These are phyloP conservation scores for Rosalia funebris DNA, from an alignment of 2,888 invertebrate species.

Conservation along the genomic window DNA sequence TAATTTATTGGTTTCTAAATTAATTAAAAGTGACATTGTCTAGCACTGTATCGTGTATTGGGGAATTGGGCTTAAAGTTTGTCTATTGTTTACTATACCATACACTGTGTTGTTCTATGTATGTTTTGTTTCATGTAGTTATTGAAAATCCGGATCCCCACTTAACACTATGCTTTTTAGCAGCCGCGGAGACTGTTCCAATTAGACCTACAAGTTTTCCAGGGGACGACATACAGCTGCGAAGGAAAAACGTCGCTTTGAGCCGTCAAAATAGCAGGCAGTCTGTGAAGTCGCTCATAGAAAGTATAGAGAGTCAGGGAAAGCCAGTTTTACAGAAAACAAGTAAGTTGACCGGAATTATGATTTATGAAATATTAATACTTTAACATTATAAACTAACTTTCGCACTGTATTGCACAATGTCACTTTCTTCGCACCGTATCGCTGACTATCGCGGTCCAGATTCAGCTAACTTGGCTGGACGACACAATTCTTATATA, in stretches of 20 bases:
- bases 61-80: slow-evolving; percentile 10
- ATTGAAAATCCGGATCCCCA: not conserved
- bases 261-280: slow-evolving; percentile 79
- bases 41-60: slow-evolving; percentile 3
- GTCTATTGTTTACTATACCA: not conserved
- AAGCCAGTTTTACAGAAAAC: slow-evolving; percentile 46
- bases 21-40: slow-evolving; percentile 12
- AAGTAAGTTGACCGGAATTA: slow-evolving; percentile 36
- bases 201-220: slow-evolving; percentile 68
- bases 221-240: slow-evolving; percentile 71
- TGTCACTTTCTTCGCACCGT: no score
- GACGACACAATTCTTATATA: no score
- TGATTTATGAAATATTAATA: no score
- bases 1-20: slow-evolving; percentile 7
- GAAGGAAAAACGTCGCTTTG: slow-evolving; percentile 68
- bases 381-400: no score
- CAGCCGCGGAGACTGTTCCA: slow-evolving; percentile 57
- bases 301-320: slow-evolving; percentile 80
- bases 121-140: not conserved
- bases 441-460: no score
- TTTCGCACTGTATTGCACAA: no score
- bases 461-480: no score
- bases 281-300: slow-evolving; percentile 90
- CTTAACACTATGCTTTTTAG: slow-evolving; percentile 48
- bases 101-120: no score